Evolutionary conservation across 2,888 invertebrate species (phyloP).

Genomic region (Nemotelus nigrinus): DNA sequence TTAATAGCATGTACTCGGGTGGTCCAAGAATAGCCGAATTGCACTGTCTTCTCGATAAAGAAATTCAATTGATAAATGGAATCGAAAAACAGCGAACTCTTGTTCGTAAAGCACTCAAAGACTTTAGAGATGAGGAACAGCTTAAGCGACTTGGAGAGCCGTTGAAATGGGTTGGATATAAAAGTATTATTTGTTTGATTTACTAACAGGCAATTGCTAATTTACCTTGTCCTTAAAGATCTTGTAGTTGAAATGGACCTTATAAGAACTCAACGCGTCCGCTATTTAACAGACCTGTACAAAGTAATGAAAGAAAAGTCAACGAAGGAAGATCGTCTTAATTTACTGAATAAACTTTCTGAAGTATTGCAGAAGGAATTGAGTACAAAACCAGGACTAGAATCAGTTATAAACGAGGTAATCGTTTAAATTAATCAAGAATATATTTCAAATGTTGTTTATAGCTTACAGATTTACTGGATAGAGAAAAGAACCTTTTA

Average conservation of each 20-base stretch:
- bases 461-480: slow-evolving; percentile 61
- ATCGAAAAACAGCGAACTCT: slow-evolving; percentile 75
- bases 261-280: slow-evolving; percentile 80
- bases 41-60: slow-evolving; percentile 76
- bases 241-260: slow-evolving; percentile 81
- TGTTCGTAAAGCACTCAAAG: slow-evolving; percentile 70
- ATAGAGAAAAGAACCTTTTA: slow-evolving; percentile 61
- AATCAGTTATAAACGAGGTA: slow-evolving; percentile 15
- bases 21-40: slow-evolving; percentile 78
- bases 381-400: slow-evolving; percentile 2
- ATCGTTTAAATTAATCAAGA: background rate
- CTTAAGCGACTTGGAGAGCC: slow-evolving; percentile 77
- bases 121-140: slow-evolving; percentile 71
- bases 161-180: slow-evolving; percentile 78
- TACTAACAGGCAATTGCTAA: background rate
- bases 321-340: slow-evolving; percentile 73
- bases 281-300: slow-evolving; percentile 78
- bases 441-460: background rate
- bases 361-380: slow-evolving; percentile 65
- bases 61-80: slow-evolving; percentile 74
- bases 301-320: slow-evolving; percentile 71
- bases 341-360: slow-evolving; percentile 76
- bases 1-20: slow-evolving; percentile 72
- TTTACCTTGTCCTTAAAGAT: slow-evolving; percentile 54
- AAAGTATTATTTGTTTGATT: slow-evolving; percentile 65